Base-by-base conservation (phyloP, 2,797 vertebrate species). In the Tokudaia muenninki region DNA sequence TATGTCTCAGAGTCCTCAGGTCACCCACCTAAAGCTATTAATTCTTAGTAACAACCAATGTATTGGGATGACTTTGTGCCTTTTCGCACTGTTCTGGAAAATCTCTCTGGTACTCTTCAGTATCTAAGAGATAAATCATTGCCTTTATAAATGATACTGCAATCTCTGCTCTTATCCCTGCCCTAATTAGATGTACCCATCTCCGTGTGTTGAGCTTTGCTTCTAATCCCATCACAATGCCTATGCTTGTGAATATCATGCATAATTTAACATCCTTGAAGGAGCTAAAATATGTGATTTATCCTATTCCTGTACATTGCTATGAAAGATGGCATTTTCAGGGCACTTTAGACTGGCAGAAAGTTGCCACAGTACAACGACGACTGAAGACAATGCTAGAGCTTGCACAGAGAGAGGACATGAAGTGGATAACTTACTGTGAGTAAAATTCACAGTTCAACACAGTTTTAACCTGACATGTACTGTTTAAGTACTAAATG, bases 11-110 rank as follows among this genome's bases (percentile, higher is more conserved):
- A 87, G 83, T 63, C 52, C 91, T 87, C 79, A 79, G 52, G 26
- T 6, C 13, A 65, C 19, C 16, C 26, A 24, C 6, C 52, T 96
- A 86, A 93, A 29, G 10, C 22, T 79, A 6, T 21, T 95, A 77
- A 92, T 83, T 87, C 96, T 96, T 47, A 92, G 70, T 83, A 74
- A 95, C 88, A 96, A 87, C 26, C 93, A 17, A 90, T 90, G 70
- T 78, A 79, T 52, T 87, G 67, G 92, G 84, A 82, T 22, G 26
- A 22, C 81, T 63, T 79, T 90, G 79, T 72, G 67, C 75, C 88
- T 37, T 89, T 96, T 67, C 31, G 19, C 26, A 31, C 1, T 59
- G 44, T 97, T 26, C 52, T 96, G 75, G 44, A 65, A 55, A 96
- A 82, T 12, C 31, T 65, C 1, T 91, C 83, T 26, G 80, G 83